phyloP scores from a whole-genome alignment of 2,113 vertebrate genomes.

The Aplodontia rufa region DNA sequence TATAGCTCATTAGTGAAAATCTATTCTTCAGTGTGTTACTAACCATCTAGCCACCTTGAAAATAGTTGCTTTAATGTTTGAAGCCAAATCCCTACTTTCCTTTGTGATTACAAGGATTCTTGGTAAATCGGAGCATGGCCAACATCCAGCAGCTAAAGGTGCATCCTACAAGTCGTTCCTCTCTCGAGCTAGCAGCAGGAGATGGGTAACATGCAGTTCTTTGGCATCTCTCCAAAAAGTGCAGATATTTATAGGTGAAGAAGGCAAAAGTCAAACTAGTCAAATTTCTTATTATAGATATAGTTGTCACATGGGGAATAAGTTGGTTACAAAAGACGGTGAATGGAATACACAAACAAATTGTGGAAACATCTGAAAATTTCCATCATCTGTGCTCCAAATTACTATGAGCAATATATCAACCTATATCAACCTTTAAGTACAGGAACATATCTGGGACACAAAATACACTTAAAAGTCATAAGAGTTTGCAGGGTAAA shows the following conservation, averaged over 20 bases:
- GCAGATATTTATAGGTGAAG: neutral
- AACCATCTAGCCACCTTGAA: neutral
- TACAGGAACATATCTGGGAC: neutral
- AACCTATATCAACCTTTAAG: neutral
- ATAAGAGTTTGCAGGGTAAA: neutral
- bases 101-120: neutral
- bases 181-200: neutral
- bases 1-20: conserved; percentile 44
- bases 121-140: neutral
- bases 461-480: conserved; percentile 5
- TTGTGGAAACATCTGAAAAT: neutral
- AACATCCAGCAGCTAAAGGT: neutral
- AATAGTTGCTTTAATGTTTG: neutral
- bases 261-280: neutral
- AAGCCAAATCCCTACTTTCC: neutral
- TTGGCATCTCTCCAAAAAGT: neutral
- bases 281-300: conserved; percentile 1
- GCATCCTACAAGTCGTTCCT: neutral
- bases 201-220: neutral
- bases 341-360: neutral
- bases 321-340: neutral
- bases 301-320: neutral
- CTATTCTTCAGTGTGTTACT: conserved; percentile 39
- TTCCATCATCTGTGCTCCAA: neutral
- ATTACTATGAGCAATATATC: conserved; percentile 4